These are phyloP conservation scores for Vidua macroura DNA, from an alignment of 2,113 vertebrate genomes.

Conservation along the genomic window DNA sequence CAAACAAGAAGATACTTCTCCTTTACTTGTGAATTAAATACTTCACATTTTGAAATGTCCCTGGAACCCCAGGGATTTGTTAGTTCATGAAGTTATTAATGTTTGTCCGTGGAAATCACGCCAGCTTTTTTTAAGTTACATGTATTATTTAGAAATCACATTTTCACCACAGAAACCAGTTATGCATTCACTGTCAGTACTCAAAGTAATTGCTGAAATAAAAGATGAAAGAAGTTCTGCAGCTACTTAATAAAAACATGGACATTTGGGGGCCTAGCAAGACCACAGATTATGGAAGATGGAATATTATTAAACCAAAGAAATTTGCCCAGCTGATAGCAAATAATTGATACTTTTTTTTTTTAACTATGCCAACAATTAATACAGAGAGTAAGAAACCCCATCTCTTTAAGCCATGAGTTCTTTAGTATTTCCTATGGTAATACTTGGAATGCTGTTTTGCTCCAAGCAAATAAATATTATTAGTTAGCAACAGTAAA, in stretches of 20 bases:
- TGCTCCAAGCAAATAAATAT: background rate
- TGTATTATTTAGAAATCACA: conserved; percentile 7
- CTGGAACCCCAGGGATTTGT: background rate
- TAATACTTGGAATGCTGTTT: background rate
- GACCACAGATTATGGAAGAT: conserved; percentile 31
- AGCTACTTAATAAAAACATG: conserved; percentile 53
- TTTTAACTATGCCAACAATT: background rate
- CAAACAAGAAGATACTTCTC: background rate
- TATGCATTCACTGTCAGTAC: conserved; percentile 32
- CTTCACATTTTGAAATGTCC: background rate
- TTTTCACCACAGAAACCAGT: conserved; percentile 52
- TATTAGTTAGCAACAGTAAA: background rate
- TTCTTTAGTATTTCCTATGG: background rate
- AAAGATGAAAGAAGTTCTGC: conserved; percentile 42
- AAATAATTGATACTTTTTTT: background rate
- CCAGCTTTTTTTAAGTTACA: conserved; percentile 36
- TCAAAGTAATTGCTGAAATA: conserved; percentile 24
- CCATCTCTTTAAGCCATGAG: background rate
- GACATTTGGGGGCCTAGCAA: conserved; percentile 45
- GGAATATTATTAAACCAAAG: conserved; percentile 45
- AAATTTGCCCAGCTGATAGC: conserved; percentile 39
- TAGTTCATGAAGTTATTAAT: conserved; percentile 33
- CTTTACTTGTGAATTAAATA: background rate
- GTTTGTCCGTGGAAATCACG: background rate
- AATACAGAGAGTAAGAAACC: background rate